phyloP scores from a whole-genome alignment of 37 sponge, comb jelly and placozoan genomes.

The Spongilla lacustris region DNA sequence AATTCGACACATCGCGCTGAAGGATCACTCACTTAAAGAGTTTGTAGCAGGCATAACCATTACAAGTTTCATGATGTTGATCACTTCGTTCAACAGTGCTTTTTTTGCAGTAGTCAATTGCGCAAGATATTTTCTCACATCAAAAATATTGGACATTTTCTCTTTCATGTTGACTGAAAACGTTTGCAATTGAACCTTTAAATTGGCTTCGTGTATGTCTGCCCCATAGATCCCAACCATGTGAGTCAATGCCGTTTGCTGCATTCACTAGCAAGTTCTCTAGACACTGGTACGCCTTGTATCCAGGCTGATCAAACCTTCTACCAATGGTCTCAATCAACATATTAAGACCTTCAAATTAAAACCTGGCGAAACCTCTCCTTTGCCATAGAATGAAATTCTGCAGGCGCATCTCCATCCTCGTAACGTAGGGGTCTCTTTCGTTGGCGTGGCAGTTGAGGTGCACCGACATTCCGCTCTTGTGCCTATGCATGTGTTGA shows the following conservation, averaged over 20 bases:
- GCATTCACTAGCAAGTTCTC: neutral
- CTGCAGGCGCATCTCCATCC: constrained; percentile 4
- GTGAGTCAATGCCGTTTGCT: neutral
- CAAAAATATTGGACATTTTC: no score
- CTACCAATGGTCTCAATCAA: constrained; percentile 3
- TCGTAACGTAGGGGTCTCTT: constrained; percentile 8
- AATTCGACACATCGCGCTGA: no score
- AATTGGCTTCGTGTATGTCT: no score
- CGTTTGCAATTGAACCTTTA: no score
- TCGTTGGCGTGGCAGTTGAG: constrained; percentile 20
- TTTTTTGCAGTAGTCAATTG: no score
- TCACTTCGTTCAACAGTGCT: no score
- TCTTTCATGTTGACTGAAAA: no score
- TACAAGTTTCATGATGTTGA: no score
- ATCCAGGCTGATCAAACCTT: constrained; percentile 49
- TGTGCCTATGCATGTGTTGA: neutral
- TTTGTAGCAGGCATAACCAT: no score
- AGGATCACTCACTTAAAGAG: no score
- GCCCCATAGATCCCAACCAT: no score
- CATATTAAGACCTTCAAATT: neutral
- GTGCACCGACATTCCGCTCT: neutral
- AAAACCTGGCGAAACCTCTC: constrained; percentile 7
- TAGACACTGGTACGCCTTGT: constrained; percentile 20
- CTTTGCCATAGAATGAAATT: constrained; percentile 16
- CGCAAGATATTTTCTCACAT: no score